Evolutionary conservation across 2,797 vertebrate genomes (phyloP).

Genomic region (Syngnathus acus): DNA sequence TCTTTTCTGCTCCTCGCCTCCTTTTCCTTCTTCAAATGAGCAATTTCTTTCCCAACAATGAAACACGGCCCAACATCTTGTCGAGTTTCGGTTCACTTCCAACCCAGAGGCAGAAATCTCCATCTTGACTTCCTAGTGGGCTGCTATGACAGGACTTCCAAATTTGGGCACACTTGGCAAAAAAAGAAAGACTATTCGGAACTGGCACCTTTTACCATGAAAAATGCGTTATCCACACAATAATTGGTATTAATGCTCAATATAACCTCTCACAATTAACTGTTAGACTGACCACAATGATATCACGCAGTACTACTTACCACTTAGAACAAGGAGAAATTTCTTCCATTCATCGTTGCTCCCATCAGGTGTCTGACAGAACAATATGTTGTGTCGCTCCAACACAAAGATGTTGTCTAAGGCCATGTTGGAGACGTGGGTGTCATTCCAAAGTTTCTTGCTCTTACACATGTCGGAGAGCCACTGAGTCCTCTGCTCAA

Average conservation of each 20-base stretch:
- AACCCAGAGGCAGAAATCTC: too few relatives aligned
- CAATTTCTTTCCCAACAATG: too few relatives aligned
- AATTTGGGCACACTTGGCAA: too few relatives aligned
- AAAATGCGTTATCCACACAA: neutral
- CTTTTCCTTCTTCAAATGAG: too few relatives aligned
- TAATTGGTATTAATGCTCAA: too few relatives aligned
- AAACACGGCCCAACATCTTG: too few relatives aligned
- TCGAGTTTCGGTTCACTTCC: too few relatives aligned
- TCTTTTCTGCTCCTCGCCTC: too few relatives aligned
- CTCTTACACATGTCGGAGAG: slow-evolving; percentile 81
- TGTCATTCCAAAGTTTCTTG: slow-evolving; percentile 77
- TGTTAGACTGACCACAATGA: too few relatives aligned
- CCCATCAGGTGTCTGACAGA: slow-evolving; percentile 98
- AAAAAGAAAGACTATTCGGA: neutral
- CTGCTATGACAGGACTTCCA: too few relatives aligned
- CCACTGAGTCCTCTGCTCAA: slow-evolving; percentile 73
- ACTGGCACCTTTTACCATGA: neutral
- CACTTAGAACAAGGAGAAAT: slow-evolving; percentile 94
- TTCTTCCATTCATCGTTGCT: slow-evolving; percentile 99
- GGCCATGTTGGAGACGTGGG: slow-evolving; percentile 83
- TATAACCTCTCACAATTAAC: neutral
- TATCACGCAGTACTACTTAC: slow-evolving; percentile 54
- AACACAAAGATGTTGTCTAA: slow-evolving; percentile 96
- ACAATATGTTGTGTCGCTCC: slow-evolving; percentile 93
- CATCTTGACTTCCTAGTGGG: too few relatives aligned